Evolutionary conservation across 1,140 invertebrate species (phyloP).

Genomic region (Babylonia areolata): DNA sequence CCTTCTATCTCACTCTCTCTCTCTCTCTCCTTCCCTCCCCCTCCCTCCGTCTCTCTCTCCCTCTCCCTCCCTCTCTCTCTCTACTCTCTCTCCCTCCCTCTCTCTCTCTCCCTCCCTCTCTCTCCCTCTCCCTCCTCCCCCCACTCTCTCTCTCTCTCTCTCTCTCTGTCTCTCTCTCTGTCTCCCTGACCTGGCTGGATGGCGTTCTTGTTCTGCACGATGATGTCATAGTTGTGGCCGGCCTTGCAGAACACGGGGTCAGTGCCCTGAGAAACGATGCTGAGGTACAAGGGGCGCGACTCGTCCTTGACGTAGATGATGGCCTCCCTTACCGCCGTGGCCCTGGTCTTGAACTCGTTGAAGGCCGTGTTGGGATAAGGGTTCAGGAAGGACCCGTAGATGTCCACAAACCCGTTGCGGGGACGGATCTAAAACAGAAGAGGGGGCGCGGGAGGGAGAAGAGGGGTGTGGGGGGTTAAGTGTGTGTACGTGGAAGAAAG

Average conservation of each 20-base stretch:
- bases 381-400: slow-evolving; percentile 48
- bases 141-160: neutral
- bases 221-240: neutral
- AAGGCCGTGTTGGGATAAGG: slow-evolving; percentile 42
- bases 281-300: slow-evolving; percentile 27
- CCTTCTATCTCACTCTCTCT: slow-evolving; percentile 5
- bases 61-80: neutral
- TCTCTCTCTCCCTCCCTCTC: neutral
- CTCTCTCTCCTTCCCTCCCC: neutral
- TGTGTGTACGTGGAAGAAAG: no score
- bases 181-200: slow-evolving; percentile 22
- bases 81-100: neutral
- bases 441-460: no score
- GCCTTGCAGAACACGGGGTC: slow-evolving; percentile 26
- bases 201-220: slow-evolving; percentile 20
- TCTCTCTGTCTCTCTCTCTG: slow-evolving; percentile 8
- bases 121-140: neutral
- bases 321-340: slow-evolving; percentile 33
- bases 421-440: slow-evolving; percentile 37
- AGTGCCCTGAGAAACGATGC: slow-evolving; percentile 3
- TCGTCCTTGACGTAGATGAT: slow-evolving; percentile 35
- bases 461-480: no score
- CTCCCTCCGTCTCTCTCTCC: neutral
- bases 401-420: slow-evolving; percentile 39
- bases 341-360: slow-evolving; percentile 45